These are phyloP conservation scores for Drosophila tani DNA, from an alignment of 1,140 invertebrate species.

Conservation along the genomic window DNA sequence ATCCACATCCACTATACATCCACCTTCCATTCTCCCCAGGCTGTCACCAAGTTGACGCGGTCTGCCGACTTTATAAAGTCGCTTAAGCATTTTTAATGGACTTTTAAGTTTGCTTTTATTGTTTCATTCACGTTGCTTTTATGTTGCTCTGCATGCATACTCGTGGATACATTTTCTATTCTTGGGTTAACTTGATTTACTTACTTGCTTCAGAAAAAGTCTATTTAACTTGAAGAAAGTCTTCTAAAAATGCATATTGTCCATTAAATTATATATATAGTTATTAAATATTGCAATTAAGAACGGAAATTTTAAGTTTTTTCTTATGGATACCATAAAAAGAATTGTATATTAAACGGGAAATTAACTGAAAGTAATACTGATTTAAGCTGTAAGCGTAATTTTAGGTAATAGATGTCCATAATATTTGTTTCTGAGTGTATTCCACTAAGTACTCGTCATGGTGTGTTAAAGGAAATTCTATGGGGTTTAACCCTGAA, in stretches of 20 bases:
- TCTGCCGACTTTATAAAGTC: constrained; percentile 74
- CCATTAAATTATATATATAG: background rate
- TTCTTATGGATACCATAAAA: too few relatives aligned
- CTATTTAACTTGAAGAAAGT: background rate
- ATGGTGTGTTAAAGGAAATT: too few relatives aligned
- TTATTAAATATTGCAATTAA: too few relatives aligned
- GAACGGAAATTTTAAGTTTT: background rate
- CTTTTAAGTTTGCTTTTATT: constrained; percentile 81
- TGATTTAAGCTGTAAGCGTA: too few relatives aligned
- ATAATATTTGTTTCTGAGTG: too few relatives aligned
- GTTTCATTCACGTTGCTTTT: constrained; percentile 54
- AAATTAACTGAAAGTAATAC: too few relatives aligned
- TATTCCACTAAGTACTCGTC: background rate
- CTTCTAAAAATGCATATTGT: background rate
- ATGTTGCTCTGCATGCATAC: constrained; percentile 23
- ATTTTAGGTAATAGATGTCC: too few relatives aligned
- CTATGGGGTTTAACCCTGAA: too few relatives aligned
- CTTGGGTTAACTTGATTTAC: background rate
- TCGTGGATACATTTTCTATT: constrained; percentile 1
- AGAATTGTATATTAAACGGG: too few relatives aligned
- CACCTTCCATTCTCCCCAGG: background rate
- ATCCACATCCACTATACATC: constrained; percentile 12
- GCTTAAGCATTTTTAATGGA: constrained; percentile 78
- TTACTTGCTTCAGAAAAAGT: background rate
- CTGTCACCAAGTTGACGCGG: constrained; percentile 64